Conservation (phyloP, 2,797 vertebrate genomes). For the Falco berigora region DNA sequence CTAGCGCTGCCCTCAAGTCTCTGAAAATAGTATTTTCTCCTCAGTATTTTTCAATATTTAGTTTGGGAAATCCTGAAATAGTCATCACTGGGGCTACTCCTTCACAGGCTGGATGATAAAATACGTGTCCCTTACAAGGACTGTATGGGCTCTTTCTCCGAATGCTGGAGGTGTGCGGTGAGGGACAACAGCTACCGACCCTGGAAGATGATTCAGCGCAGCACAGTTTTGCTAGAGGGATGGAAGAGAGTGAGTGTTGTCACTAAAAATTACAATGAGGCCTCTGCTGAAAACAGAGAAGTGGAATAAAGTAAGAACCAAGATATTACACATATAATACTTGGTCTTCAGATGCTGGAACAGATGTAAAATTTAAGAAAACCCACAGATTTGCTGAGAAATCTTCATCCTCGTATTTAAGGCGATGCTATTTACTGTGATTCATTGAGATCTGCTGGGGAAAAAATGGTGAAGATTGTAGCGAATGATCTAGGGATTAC, state of each 20-base stretch:
- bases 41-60: neutral
- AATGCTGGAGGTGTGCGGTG: neutral
- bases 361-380: neutral
- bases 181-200: neutral
- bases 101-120: neutral
- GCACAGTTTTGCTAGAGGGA: neutral
- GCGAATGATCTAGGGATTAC: neutral
- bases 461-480: neutral
- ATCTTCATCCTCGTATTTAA: neutral
- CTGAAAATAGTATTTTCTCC: neutral
- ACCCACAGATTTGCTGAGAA: neutral
- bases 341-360: neutral
- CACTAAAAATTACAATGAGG: neutral
- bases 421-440: neutral
- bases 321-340: neutral
- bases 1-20: neutral
- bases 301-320: neutral
- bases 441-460: neutral
- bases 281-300: neutral
- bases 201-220: neutral
- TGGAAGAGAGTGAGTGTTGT: neutral
- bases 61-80: neutral
- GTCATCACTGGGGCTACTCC: neutral
- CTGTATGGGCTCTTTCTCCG: neutral
- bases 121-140: accelerated